Conservation (phyloP, 2,113 vertebrate species). For the Ptilorrhoa leucosticta region DNA sequence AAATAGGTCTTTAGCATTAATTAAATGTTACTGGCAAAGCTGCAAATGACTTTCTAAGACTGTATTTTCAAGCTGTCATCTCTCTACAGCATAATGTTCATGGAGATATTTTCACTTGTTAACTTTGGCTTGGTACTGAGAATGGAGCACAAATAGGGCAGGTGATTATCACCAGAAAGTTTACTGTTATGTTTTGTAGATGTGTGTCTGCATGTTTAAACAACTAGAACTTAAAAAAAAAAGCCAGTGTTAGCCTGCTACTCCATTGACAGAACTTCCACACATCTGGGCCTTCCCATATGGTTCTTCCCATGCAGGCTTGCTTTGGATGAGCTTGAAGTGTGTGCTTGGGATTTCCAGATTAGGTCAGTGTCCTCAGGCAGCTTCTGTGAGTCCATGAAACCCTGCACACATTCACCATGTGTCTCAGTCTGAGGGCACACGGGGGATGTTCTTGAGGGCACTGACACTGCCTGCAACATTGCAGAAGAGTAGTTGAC, state of each 20-base stretch:
- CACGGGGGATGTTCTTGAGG: neutral
- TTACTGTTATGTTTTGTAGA: neutral
- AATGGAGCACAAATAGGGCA: neutral
- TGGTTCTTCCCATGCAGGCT: fast-evolving
- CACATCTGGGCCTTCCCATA: neutral
- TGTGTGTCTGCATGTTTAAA: neutral
- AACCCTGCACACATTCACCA: fast-evolving
- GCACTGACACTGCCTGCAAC: neutral
- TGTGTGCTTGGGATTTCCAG: neutral
- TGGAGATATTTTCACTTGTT: neutral
- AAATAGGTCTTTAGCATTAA: neutral
- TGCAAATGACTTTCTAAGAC: neutral
- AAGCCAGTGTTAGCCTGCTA: neutral
- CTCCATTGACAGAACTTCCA: neutral
- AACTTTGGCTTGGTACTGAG: neutral
- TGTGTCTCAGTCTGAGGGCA: neutral
- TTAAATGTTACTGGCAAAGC: neutral
- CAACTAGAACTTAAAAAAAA: neutral
- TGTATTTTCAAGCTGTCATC: neutral
- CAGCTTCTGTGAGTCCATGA: neutral
- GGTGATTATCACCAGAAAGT: neutral
- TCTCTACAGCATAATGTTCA: neutral
- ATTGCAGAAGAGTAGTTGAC: neutral
- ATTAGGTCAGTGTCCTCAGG: neutral
- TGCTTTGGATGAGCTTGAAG: neutral